Conservation (phyloP, 2,113 vertebrate genomes). For the Etheostoma spectabile region DNA sequence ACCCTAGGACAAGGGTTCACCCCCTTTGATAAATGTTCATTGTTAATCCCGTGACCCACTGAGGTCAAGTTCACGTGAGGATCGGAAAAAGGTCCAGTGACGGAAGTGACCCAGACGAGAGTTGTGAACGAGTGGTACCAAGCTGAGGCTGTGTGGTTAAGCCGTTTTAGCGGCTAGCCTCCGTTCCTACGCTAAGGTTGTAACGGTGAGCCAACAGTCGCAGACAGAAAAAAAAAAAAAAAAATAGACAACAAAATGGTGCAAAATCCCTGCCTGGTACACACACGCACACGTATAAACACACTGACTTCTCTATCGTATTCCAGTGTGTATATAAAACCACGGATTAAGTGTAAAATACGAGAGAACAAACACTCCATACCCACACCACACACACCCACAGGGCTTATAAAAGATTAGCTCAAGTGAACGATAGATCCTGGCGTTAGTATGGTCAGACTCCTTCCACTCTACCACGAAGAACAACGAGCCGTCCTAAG, state of each 20-base stretch:
- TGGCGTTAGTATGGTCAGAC: conserved; percentile 68
- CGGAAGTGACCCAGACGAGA: conserved; percentile 40
- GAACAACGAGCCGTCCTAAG: conserved; percentile 45
- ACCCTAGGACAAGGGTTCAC: not conserved
- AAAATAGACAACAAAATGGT: conserved; percentile 68
- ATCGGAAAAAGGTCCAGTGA: conserved; percentile 34
- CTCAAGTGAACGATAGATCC: conserved; percentile 78
- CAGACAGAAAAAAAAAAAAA: conserved; percentile 53
- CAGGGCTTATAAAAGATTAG: conserved; percentile 84
- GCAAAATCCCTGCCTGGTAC: conserved; percentile 85
- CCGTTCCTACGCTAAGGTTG: conserved; percentile 81
- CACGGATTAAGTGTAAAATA: conserved; percentile 84
- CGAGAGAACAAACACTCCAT: conserved; percentile 41
- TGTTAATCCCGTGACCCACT: conserved; percentile 32
- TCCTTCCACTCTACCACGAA: conserved; percentile 51
- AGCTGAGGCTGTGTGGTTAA: conserved; percentile 39
- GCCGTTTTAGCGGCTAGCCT: conserved; percentile 31
- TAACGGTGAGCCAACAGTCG: conserved; percentile 91
- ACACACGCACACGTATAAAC: conserved; percentile 54
- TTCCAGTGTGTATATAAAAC: conserved; percentile 71
- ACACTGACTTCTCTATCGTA: conserved; percentile 64
- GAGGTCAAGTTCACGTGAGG: conserved; percentile 47
- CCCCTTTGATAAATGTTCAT: conserved; percentile 42
- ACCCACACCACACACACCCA: conserved; percentile 38
- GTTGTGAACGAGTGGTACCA: conserved; percentile 58